A percentile compares a stretch with the other conserved stretches of the same genome.
Conservation (phyloP, 1,140 invertebrate genomes). For the Bombus terrestris region DNA sequence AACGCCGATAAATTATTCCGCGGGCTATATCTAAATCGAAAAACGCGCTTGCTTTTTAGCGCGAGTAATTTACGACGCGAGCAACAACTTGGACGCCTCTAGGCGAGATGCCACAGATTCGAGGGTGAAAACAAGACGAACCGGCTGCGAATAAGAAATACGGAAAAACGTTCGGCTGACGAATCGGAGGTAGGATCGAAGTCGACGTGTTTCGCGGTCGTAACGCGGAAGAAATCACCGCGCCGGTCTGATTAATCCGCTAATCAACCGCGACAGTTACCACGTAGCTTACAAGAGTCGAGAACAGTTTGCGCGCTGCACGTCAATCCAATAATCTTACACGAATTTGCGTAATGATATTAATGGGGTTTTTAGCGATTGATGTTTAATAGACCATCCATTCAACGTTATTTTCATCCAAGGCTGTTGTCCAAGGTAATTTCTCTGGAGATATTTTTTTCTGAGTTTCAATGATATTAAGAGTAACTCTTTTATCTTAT, state of each 20-base stretch:
- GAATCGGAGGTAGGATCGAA: conserved; percentile 28
- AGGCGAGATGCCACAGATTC: too few species aligned
- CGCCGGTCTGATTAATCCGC: conserved; percentile 22
- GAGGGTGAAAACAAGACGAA: not conserved
- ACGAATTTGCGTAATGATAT: conserved; percentile 1
- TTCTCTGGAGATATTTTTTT: not conserved
- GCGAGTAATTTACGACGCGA: conserved; percentile 44
- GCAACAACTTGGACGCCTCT: conserved; percentile 4
- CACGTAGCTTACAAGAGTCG: not conserved
- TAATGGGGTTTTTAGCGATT: not conserved
- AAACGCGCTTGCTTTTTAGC: not conserved
- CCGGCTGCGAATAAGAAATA: not conserved
- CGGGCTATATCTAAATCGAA: conserved; percentile 36
- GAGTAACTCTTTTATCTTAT: not conserved
- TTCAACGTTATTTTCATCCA: not conserved
- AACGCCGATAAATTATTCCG: conserved; percentile 51
- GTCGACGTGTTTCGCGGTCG: conserved; percentile 20
- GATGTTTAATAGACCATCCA: not conserved
- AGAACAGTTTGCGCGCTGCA: not conserved
- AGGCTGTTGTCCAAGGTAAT: not conserved
- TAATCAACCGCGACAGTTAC: conserved; percentile 26
- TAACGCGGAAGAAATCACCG: conserved; percentile 10
- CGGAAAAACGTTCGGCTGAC: conserved; percentile 17
- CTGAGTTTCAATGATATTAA: not conserved
- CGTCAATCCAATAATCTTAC: not conserved